These are phyloP conservation scores for Sitobion miscanthi DNA, from an alignment of 1,140 invertebrate species.

Conservation along the genomic window DNA sequence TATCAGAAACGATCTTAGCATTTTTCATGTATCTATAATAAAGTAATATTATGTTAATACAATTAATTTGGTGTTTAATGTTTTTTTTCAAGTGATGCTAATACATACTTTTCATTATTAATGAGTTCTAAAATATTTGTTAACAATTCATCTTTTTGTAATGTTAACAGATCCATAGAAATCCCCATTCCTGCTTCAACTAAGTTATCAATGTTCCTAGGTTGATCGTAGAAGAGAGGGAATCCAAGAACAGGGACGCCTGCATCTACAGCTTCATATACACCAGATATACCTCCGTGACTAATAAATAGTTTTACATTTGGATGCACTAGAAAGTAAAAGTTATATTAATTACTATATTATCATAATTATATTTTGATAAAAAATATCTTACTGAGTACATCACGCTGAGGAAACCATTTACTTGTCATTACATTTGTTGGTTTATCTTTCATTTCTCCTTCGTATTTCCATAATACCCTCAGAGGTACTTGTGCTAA, in stretches of 20 bases:
- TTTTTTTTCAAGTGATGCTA: background rate
- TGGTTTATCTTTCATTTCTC: conserved; percentile 63
- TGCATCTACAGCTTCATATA: conserved; percentile 74
- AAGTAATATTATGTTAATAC: no score
- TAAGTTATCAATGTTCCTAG: conserved; percentile 62
- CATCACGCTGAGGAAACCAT: conserved; percentile 71
- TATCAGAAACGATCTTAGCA: background rate
- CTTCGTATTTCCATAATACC: conserved; percentile 72
- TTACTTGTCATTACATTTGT: conserved; percentile 68
- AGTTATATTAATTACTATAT: background rate
- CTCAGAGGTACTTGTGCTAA: conserved; percentile 68
- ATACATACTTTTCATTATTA: conserved; percentile 1
- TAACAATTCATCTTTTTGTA: conserved; percentile 60
- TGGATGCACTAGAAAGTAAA: conserved; percentile 66
- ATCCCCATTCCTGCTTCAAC: conserved; percentile 61
- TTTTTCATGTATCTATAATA: background rate
- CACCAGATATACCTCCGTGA: conserved; percentile 73
- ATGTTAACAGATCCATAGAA: conserved; percentile 61
- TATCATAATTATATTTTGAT: background rate
- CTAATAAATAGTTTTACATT: conserved; percentile 74
- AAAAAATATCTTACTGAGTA: conserved; percentile 65
- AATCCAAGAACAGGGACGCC: conserved; percentile 73
- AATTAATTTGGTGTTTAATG: background rate
- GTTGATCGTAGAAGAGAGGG: conserved; percentile 72
- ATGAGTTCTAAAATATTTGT: background rate